Percentiles rank a stretch among this genome's conserved stretches.
phyloP scores from a whole-genome alignment of 2,113 vertebrate species.

The Aythya baeri region DNA sequence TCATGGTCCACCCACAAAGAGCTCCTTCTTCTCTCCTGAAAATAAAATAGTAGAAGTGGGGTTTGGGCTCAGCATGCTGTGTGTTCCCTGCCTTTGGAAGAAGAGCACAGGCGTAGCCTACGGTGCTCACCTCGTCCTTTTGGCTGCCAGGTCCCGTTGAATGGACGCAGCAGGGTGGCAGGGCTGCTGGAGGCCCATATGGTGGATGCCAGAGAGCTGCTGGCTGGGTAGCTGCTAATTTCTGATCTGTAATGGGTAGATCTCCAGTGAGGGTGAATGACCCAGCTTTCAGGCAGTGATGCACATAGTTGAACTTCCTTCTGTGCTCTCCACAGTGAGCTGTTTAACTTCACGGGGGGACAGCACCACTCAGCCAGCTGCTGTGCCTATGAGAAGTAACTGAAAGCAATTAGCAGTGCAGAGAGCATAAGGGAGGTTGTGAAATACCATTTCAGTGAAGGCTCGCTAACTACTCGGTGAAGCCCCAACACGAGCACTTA shows the following conservation, averaged over 20 bases:
- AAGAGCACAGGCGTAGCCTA: not conserved
- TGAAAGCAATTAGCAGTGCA: not conserved
- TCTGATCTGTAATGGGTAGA: not conserved
- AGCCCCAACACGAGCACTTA: not conserved
- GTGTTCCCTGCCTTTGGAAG: not conserved
- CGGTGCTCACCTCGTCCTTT: not conserved
- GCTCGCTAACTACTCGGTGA: not conserved
- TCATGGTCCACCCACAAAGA: not conserved
- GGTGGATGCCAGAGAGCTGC: not conserved
- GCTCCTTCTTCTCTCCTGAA: not conserved
- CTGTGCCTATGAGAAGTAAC: not conserved
- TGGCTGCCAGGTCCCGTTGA: not conserved
- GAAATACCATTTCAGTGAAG: not conserved
- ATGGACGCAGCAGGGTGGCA: rapidly evolving
- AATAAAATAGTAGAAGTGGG: not conserved
- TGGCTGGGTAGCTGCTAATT: not conserved
- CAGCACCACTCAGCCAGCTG: not conserved
- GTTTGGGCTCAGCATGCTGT: not conserved
- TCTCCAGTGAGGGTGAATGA: not conserved
- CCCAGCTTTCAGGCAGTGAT: not conserved
- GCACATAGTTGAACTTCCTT: not conserved
- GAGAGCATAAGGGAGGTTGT: not conserved
- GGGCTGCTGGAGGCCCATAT: not conserved
- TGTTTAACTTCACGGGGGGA: not conserved
- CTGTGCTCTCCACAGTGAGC: not conserved